Evolutionary conservation across 2,888 invertebrate species (phyloP), one percentile per base, ranked within the genome.

Genomic region (Punctoribates punctum): DNA sequence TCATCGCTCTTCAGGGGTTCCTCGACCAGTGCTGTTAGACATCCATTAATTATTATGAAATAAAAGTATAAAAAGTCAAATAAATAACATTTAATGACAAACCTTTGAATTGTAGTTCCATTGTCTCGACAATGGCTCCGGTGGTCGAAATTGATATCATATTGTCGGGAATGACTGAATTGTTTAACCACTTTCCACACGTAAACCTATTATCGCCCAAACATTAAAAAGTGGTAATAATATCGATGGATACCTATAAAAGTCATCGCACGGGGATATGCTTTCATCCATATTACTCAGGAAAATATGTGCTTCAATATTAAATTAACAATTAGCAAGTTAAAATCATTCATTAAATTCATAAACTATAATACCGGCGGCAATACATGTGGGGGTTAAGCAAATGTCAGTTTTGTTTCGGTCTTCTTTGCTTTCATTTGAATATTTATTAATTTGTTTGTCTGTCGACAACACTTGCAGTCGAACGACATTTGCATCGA

Each of bases 251-350:
- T 38, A 70, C 70, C 89, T 86, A 83, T 92, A 92, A 84, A 92
- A 92, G 82, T 92, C 91, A 80, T 92, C 90, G 82, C 92, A 92
- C 0, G 92, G 92, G 79, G 91, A 90, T 11, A 90, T 88, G 0
- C 85, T 83, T 0, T 85, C 84, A 80, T 92, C 90, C 89, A 92
- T 90, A 82, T 89, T 90, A 78, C 87, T 85, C 60, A 92, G 84
- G 17, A 92, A 86, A 79, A 88, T 88, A 0, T 91, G 89, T 0
- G 92, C 91, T 88, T 75, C n/a, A n/a, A n/a, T n/a, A n/a, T n/a
- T 0, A 48, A 54, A 76, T 25, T 73, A 34, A 42, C 15, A 70
- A 57, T 57, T 57, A 23, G 8, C 1, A 57, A 51, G 5, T n/a
- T n/a, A n/a, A n/a, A n/a, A 2, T n/a, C 0, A 0, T 51, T 9